Base-by-base conservation (phyloP, 2,797 vertebrate genomes). In the Hoplostethus mediterraneus region DNA sequence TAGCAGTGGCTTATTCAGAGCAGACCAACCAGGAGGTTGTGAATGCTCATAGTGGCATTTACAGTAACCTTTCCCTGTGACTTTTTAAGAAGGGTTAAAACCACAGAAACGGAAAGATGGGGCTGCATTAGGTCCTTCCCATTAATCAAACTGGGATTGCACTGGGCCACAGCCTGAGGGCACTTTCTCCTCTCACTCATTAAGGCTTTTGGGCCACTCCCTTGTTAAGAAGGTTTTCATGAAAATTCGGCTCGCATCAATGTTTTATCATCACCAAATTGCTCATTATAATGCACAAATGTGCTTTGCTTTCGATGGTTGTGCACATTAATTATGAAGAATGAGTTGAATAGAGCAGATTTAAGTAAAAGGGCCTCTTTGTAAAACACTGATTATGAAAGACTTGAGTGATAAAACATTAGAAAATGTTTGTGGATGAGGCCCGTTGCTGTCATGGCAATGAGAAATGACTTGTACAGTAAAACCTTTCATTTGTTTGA, bases 51-150 rank as follows among this genome's bases (percentile, higher is more conserved):
- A 77, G 86, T 90, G 89, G 82, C 85, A 91, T 93, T 91, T 91
- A 85, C 75, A 80, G 83, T 86, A 91, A 92, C 90, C 91, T 91
- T 92, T 92, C 74, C 76, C 66, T 47, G 76, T 89, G 91, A 86
- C 88, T 92, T 91, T 90, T 90, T 80, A 84, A 87, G 84, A 89
- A 84, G 88, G 90, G 88, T 91, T 91, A 92, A 93, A 92, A 88
- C 85, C 89, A 89, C 82, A 81, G 89, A 81, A 80, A 85, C 10
- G 75, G 75, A 89, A 79, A 82, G 81, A 88, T 79, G 77, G 59
- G 81, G 81, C 67, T 4, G 42, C 55, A 75, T 74, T 67, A 45
- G 83, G 64, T 82, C 81, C 73, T 77, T 87, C 77, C 67, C 73
- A 91, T 91, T 92, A 89, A 93, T 92, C 91, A 92, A 84, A 81